These are phyloP conservation scores for Periophthalmus modestus DNA, from an alignment of 2,113 vertebrate genomes.

Conservation along the genomic window DNA sequence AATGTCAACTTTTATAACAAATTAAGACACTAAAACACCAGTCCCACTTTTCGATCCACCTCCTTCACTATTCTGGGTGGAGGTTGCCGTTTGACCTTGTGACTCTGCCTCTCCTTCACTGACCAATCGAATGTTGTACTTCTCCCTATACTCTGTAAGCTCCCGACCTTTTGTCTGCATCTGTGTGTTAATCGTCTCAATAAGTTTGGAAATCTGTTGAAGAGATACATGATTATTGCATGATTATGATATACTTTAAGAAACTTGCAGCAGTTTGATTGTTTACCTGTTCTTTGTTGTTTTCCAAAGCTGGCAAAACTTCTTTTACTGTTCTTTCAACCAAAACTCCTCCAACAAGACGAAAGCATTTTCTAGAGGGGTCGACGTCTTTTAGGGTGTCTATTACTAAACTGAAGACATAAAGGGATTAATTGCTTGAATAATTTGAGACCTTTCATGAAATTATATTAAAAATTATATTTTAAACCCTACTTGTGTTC, in stretches of 20 bases:
- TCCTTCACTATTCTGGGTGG: constrained; percentile 77
- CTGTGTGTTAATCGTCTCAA: constrained; percentile 82
- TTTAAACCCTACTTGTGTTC: constrained; percentile 82
- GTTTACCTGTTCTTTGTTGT: constrained; percentile 88
- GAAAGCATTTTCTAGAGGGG: constrained; percentile 85
- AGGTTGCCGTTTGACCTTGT: constrained; percentile 64
- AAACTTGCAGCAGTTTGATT: neutral
- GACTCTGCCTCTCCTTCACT: constrained; percentile 82
- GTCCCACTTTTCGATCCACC: constrained; percentile 80
- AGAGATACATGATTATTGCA: neutral
- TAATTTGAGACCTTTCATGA: neutral
- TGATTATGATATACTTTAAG: neutral
- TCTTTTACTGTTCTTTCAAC: constrained; percentile 93
- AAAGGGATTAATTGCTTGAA: neutral
- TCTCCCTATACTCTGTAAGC: constrained; percentile 90
- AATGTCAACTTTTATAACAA: neutral
- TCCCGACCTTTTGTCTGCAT: constrained; percentile 90
- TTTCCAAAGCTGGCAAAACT: constrained; percentile 89
- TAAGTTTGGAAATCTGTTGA: constrained; percentile 83
- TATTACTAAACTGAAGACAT: constrained; percentile 83
- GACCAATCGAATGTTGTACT: constrained; percentile 91
- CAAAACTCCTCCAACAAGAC: constrained; percentile 89
- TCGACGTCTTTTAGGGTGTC: constrained; percentile 91
- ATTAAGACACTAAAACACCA: constrained; percentile 88
- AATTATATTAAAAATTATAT: neutral